phyloP scores from a whole-genome alignment of 2,797 vertebrate species.

The Leuciscus waleckii region DNA sequence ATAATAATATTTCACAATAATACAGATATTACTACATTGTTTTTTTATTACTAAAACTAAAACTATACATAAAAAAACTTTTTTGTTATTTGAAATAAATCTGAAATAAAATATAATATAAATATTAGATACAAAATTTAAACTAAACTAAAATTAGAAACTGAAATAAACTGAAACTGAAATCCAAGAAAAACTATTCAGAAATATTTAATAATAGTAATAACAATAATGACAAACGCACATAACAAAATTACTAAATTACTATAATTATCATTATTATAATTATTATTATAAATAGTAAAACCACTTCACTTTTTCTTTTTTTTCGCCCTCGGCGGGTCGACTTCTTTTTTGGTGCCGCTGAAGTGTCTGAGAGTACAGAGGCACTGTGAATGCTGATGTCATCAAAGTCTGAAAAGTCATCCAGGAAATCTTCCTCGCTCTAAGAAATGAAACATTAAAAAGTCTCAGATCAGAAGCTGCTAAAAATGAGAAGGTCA shows the following conservation, averaged over 20 bases:
- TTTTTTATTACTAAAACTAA: not conserved
- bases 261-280: not conserved
- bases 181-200: not conserved
- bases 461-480: not conserved
- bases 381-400: conserved; percentile 97
- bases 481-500: not conserved
- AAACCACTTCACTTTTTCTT: conserved; percentile 83
- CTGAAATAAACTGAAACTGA: no score
- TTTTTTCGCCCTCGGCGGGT: conserved; percentile 91
- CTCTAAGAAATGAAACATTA: conserved; percentile 79
- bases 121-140: not conserved
- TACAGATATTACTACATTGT: not conserved
- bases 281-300: not conserved
- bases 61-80: not conserved
- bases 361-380: conserved; percentile 87
- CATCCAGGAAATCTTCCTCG: conserved; percentile 95
- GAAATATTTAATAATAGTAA: not conserved
- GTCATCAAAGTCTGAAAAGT: conserved; percentile 92
- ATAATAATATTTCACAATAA: not conserved
- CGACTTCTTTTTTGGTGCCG: conserved; percentile 85
- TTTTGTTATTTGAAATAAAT: not conserved
- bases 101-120: not conserved
- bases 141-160: not conserved
- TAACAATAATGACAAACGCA: not conserved
- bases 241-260: not conserved